A percentile compares a stretch with the other conserved stretches of the same genome.
Conservation (phyloP, 1,140 invertebrate species). For the Octopus bimaculoides region DNA sequence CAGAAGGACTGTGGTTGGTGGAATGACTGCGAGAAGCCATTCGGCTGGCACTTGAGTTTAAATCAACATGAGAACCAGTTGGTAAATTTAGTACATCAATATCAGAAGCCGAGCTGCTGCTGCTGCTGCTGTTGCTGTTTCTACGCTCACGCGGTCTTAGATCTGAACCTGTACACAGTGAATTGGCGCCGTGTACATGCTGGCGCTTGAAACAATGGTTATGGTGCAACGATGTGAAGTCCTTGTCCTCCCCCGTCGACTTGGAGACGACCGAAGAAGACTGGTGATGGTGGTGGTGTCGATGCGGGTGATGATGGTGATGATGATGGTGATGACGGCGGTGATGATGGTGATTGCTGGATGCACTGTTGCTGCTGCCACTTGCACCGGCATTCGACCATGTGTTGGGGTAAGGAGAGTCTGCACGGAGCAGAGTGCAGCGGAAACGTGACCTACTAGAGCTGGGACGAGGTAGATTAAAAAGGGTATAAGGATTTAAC, state of each 20-base stretch:
- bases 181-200: background rate
- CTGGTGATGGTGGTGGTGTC: background rate
- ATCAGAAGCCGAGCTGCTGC: constrained; percentile 7
- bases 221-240: background rate
- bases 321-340: background rate
- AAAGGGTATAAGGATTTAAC: constrained; percentile 40
- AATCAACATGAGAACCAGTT: too few species aligned
- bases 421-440: background rate
- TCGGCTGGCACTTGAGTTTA: background rate
- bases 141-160: background rate
- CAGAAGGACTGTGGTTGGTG: background rate
- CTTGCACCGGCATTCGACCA: background rate
- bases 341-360: background rate
- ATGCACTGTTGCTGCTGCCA: background rate
- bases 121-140: constrained; percentile 11
- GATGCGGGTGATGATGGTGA: background rate
- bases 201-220: background rate
- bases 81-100: background rate
- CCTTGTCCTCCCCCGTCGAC: background rate
- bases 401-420: background rate
- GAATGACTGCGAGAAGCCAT: background rate
- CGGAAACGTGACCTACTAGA: background rate
- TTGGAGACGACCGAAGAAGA: background rate
- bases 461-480: constrained; percentile 35
- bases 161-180: background rate